Evolutionary conservation across 1,140 invertebrate species (phyloP).

Genomic region (Arion vulgaris): DNA sequence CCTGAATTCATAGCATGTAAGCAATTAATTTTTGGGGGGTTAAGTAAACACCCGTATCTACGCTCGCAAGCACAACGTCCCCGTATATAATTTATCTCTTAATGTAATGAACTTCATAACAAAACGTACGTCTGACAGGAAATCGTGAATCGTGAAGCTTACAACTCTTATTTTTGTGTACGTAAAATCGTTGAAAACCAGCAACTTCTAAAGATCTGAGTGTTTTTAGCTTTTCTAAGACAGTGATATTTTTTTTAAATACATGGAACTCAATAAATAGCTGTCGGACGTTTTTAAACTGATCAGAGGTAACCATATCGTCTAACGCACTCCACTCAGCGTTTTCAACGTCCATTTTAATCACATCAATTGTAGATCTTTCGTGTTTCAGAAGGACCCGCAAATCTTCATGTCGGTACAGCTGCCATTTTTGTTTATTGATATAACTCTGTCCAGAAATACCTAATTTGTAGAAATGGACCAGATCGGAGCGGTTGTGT

Average conservation of each 20-base stretch:
- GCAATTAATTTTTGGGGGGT: too few species aligned
- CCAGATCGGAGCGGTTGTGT: neutral
- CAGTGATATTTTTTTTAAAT: neutral
- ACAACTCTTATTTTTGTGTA: neutral
- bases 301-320: neutral
- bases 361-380: neutral
- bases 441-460: neutral
- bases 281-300: neutral
- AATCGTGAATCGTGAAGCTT: neutral
- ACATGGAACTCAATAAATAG: neutral
- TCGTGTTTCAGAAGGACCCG: neutral
- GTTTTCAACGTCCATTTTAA: constrained; percentile 24
- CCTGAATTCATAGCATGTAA: too few species aligned
- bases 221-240: neutral
- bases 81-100: neutral
- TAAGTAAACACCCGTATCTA: too few species aligned
- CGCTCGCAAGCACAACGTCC: too few species aligned
- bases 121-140: neutral
- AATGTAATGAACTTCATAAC: constrained; percentile 14
- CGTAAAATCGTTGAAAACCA: neutral
- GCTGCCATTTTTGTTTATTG: neutral
- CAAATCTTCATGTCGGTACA: neutral
- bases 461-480: constrained; percentile 21
- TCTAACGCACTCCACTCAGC: neutral
- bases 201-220: neutral